Base-by-base conservation (phyloP, 2,113 vertebrate genomes). In the Pedetes capensis region DNA sequence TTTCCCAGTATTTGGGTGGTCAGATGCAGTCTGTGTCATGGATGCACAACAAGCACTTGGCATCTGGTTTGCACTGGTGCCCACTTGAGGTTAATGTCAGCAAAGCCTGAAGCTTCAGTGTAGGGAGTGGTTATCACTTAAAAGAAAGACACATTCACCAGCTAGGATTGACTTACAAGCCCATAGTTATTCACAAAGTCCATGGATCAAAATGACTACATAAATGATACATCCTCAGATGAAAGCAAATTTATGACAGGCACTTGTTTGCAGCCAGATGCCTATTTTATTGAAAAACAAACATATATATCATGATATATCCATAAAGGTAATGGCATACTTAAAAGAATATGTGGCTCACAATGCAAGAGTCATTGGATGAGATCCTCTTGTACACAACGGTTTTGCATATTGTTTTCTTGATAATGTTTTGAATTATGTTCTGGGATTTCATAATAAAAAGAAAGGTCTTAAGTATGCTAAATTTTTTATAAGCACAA, bases 381-480 rank as follows among this genome's bases (percentile, higher is more conserved):
- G 7, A 14, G 12, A 53, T 27, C 0, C 37, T 63, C 23, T 85
- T 47, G 42, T 37, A 74, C 16, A 55, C 49, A 8, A 66, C 57
- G 39, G 2, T 17, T 71, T 84, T 91, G 53, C 18, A 76, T 64
- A 89, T 86, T 75, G 74, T 25, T 89, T 88, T 84, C 37, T 34
- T 72, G 49, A 86, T 63, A 90, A 89, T 39, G 25, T 10, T 82
- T 25, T 57, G 74, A 71, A 66, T 39, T 95, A 23, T 61, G 8
- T n/a, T 59, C 76, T 32, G 34, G 18, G 87, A 96, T 94, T 75
- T 89, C 29, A 84, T 86, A 84, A 66, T 84, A 88, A 92, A n/a
- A 63, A 81, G 11, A 39, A 96, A 61, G 10, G 79, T 83, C 91
- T 47, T 34, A 80, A 84, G 11, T 13, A 39, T 55, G 29, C n/a